Base-by-base conservation (phyloP, 2,797 vertebrate genomes). In the Lateolabrax maculatus region DNA sequence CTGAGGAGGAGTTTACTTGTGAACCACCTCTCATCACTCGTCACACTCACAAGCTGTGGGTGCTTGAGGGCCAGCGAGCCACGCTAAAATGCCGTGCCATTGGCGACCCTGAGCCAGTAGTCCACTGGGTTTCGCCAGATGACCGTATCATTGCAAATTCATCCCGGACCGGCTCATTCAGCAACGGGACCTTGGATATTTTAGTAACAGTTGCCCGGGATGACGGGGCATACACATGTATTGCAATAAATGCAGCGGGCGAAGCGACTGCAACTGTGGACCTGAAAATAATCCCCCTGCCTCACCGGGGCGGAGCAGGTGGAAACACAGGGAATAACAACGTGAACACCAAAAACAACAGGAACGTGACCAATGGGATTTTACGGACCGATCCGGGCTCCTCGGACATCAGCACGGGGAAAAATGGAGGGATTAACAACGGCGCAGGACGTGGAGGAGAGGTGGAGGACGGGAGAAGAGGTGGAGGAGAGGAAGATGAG, bases 71-170 rank as follows among this genome's bases (percentile, higher is more conserved):
- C 58, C 97, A 98, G 90, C 87, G 96, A 49, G 97, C 97, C 72
- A 97, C 95, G 0, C 91, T 98, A 2, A 95, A 96, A 74, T 98
- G 97, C 70, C 95, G 97, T 1, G 94, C 97, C 66, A 96, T 97
- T 0, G 97, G 97, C 0, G 97, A 98, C 91, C 97, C 97, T 0
- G 94, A 94, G 51, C 97, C 97, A 0, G 93, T 96, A 13, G 93
- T 98, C 79, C 97, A 98, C 91, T 98, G 97, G 97, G 97, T 98
- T 21, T 97, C 97, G 10, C 97, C 97, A 0, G 97, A 98, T 8
- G 97, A 98, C 86, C 96, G 96, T 55, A 96, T 98, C 55, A 86
- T 98, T 1, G 94, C 95, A 6, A 98, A 98, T 91, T 96, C 97
- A 23, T 97, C 96, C 23, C 91, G 97, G 56, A 95, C 95, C n/a